Conservation (phyloP, 2,113 vertebrate species). For the Scortum barcoo region DNA sequence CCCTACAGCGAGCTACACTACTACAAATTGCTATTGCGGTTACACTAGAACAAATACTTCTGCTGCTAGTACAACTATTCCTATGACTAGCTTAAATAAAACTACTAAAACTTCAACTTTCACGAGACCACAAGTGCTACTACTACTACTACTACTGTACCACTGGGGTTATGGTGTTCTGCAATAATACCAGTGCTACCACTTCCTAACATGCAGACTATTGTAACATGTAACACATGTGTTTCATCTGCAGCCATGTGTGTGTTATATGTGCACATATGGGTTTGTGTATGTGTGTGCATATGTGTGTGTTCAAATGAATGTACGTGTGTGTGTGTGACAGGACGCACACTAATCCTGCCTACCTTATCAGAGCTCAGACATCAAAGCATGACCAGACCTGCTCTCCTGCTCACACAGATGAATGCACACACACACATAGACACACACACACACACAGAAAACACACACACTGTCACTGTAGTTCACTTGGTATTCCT, state of each 20-base stretch:
- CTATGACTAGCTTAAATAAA: background rate
- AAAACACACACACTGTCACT: background rate
- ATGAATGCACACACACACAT: conserved; percentile 21
- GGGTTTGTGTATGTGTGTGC: conserved; percentile 2
- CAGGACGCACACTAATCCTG: conserved; percentile 43
- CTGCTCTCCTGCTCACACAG: conserved; percentile 45
- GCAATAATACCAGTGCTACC: background rate
- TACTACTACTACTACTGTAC: background rate
- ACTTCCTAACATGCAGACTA: background rate
- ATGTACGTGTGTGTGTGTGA: conserved; percentile 3
- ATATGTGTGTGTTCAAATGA: conserved; percentile 23
- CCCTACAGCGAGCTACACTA: too few species aligned
- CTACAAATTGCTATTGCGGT: too few species aligned
- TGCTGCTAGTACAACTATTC: background rate
- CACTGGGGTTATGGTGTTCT: background rate
- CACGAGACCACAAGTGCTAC: background rate
- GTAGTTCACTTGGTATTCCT: conserved; percentile 12
- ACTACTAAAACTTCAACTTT: background rate
- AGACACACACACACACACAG: conserved; percentile 17
- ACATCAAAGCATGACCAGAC: conserved; percentile 70
- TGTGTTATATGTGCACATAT: background rate
- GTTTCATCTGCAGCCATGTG: conserved; percentile 4
- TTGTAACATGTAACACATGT: background rate
- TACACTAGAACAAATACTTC: too few species aligned
- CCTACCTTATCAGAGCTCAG: conserved; percentile 52